phyloP scores from a whole-genome alignment of 2,888 invertebrate species.

The Stictocephala bisonia region DNA sequence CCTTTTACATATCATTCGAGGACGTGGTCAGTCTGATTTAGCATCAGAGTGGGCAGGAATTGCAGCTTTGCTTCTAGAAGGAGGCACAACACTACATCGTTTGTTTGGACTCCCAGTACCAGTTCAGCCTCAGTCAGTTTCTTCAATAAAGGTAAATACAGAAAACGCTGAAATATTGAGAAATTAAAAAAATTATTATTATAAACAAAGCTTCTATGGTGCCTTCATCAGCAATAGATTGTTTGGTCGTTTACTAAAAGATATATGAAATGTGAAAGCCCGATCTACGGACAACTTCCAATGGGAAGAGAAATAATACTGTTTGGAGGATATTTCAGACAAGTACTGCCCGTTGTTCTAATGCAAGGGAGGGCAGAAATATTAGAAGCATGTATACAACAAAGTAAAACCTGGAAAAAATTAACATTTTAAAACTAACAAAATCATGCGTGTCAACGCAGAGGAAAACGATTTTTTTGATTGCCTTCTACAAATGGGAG shows the following conservation, averaged over 20 bases:
- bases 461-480: conserved; percentile 36
- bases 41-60: conserved; percentile 32
- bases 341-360: conserved; percentile 17
- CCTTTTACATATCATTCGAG: not conserved
- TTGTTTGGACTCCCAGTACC: conserved; percentile 40
- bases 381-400: no score
- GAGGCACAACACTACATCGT: conserved; percentile 37
- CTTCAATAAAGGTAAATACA: not conserved
- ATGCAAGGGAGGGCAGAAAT: no score
- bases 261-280: not conserved
- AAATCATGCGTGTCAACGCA: conserved; percentile 45
- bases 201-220: conserved; percentile 40
- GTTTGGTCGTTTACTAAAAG: conserved; percentile 1
- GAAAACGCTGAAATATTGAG: not conserved
- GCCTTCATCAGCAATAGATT: not conserved
- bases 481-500: conserved; percentile 45
- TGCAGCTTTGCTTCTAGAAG: conserved; percentile 29
- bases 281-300: not conserved
- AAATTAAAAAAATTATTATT: not conserved
- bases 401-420: no score
- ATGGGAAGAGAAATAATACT: conserved; percentile 7
- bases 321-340: conserved; percentile 28
- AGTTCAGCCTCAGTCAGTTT: conserved; percentile 19
- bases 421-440: no score
- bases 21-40: not conserved